Conservation (phyloP, 2,113 vertebrate genomes). For the Eulacestoma nigropectus region DNA sequence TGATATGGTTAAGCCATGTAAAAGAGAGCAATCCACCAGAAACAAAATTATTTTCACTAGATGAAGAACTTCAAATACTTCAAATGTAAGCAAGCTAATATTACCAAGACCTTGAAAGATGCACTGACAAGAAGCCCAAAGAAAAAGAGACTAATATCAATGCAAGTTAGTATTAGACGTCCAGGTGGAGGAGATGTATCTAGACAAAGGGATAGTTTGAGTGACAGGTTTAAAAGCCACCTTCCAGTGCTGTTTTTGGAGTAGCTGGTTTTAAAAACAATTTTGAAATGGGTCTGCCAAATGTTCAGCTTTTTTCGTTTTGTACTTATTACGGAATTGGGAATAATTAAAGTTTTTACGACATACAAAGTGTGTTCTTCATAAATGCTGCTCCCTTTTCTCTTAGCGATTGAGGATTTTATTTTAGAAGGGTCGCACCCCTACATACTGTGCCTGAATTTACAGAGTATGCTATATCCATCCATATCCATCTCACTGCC, state of each 20-base stretch:
- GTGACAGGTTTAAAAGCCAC: not conserved
- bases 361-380: not conserved
- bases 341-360: conserved; percentile 12
- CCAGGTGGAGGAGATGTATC: not conserved
- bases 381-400: not conserved
- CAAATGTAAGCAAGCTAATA: not conserved
- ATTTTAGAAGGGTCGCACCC: not conserved
- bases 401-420: not conserved
- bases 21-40: not conserved
- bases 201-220: not conserved
- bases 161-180: not conserved
- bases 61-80: not conserved
- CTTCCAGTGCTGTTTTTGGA: not conserved
- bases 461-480: not conserved
- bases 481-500: not conserved
- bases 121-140: not conserved
- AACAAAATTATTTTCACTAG: not conserved
- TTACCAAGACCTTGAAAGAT: not conserved
- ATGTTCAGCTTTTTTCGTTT: not conserved
- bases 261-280: not conserved
- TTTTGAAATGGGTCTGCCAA: not conserved
- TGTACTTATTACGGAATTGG: conserved; percentile 3
- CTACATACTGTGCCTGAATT: not conserved
- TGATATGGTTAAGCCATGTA: accelerated
- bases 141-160: not conserved